These are phyloP conservation scores for Apodemus speciosus DNA, from an alignment of 2,113 vertebrate genomes.

Conservation along the genomic window DNA sequence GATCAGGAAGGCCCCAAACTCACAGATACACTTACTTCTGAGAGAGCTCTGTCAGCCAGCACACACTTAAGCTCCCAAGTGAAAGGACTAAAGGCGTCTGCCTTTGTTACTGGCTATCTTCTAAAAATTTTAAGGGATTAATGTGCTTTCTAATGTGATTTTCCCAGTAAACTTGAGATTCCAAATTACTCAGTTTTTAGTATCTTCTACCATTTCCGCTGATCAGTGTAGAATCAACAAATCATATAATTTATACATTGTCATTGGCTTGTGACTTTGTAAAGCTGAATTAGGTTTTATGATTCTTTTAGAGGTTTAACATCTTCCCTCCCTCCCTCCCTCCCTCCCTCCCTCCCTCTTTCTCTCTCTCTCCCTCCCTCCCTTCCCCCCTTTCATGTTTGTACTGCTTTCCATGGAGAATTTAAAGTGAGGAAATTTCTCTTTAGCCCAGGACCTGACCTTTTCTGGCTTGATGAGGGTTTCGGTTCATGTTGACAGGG, in stretches of 20 bases:
- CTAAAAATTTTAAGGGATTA: slow-evolving; percentile 56
- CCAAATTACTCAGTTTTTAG: slow-evolving; percentile 26
- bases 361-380: not conserved
- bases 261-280: slow-evolving; percentile 21
- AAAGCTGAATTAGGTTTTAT: slow-evolving; percentile 43
- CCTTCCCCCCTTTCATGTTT: not conserved
- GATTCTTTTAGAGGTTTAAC: not conserved
- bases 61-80: too few relatives aligned
- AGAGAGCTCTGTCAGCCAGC: too few relatives aligned
- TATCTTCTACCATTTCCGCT: slow-evolving; percentile 16
- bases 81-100: not conserved
- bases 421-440: slow-evolving; percentile 24
- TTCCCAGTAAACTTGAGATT: slow-evolving; percentile 33
- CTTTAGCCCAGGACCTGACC: not conserved
- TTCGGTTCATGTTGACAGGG: not conserved
- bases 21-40: not conserved
- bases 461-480: slow-evolving; percentile 7
- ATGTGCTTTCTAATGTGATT: slow-evolving; percentile 58
- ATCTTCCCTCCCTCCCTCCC: not conserved
- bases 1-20: not conserved
- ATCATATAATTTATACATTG: slow-evolving; percentile 11
- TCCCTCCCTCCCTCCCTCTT: not conserved
- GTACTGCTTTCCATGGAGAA: not conserved
- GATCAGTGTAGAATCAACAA: slow-evolving; percentile 40
- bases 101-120: not conserved